Conservation (phyloP, 2,888 invertebrate species). For the Lepidocyrtinus sp. region DNA sequence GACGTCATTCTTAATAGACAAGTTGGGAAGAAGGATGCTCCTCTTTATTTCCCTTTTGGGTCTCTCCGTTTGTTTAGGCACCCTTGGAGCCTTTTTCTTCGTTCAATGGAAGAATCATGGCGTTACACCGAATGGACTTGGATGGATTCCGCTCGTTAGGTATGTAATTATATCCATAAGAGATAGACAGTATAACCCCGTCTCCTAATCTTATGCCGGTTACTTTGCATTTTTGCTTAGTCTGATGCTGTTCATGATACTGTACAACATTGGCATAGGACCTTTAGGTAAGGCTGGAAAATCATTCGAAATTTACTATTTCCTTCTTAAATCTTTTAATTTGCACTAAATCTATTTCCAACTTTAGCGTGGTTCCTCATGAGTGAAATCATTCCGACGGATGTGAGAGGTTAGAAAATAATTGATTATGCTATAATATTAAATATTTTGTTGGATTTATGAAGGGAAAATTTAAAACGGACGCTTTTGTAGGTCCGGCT, state of each 20-base stretch:
- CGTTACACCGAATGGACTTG: slow-evolving; percentile 73
- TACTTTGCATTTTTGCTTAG: too few relatives aligned
- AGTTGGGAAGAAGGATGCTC: slow-evolving; percentile 84
- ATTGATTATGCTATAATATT: background rate
- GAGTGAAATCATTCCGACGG: slow-evolving; percentile 55
- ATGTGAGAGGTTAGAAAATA: slow-evolving; percentile 49
- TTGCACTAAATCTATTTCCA: background rate
- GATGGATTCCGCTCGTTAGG: slow-evolving; percentile 83
- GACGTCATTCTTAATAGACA: slow-evolving; percentile 81
- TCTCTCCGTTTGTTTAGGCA: slow-evolving; percentile 81
- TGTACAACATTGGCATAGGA: slow-evolving; percentile 76
- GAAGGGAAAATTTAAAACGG: too few relatives aligned
- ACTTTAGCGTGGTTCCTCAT: slow-evolving; percentile 56
- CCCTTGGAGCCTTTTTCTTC: slow-evolving; percentile 84
- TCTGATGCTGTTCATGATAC: slow-evolving; percentile 83
- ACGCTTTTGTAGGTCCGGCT: slow-evolving; percentile 39
- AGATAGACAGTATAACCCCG: too few relatives aligned
- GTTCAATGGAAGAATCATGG: slow-evolving; percentile 70
- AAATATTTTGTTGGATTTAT: background rate
- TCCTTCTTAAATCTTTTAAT: background rate
- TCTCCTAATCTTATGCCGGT: too few relatives aligned
- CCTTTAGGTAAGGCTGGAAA: slow-evolving; percentile 37
- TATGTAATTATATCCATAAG: too few relatives aligned
- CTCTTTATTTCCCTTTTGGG: slow-evolving; percentile 83
- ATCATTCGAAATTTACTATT: background rate